Evolutionary conservation across 2,888 invertebrate genomes (phyloP).

Genomic region (Hirudinaria manillensis): DNA sequence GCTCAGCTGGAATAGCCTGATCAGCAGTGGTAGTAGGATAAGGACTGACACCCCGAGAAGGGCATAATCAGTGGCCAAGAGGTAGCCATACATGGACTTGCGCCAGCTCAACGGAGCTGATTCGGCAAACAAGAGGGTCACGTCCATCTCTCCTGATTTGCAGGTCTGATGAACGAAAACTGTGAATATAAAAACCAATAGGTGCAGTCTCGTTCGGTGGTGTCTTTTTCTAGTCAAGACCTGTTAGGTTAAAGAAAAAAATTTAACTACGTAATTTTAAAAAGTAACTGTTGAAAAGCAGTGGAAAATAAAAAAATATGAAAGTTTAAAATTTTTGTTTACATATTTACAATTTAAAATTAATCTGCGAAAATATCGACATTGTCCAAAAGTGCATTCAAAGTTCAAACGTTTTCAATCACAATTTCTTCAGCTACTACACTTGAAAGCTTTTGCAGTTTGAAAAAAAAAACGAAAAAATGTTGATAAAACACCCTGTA

Average conservation of each 20-base stretch:
- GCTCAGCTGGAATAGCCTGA: conserved; percentile 43
- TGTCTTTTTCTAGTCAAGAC: conserved; percentile 43
- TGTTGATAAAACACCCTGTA: too few species aligned
- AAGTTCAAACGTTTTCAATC: too few species aligned
- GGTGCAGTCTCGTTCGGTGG: conserved; percentile 40
- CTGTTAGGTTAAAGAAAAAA: background rate
- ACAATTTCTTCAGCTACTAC: too few species aligned
- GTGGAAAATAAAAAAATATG: too few species aligned
- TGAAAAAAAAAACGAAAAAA: too few species aligned
- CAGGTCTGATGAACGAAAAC: conserved; percentile 45
- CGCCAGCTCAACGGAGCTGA: conserved; percentile 49
- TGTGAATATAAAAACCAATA: conserved; percentile 44
- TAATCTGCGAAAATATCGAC: too few species aligned
- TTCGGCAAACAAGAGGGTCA: conserved; percentile 49
- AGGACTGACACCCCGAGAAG: conserved; percentile 49
- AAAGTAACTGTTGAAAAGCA: background rate
- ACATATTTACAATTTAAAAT: too few species aligned
- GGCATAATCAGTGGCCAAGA: conserved; percentile 51
- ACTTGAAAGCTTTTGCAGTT: too few species aligned
- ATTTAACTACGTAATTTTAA: background rate
- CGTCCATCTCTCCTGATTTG: conserved; percentile 52
- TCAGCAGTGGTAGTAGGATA: conserved; percentile 48
- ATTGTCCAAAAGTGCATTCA: too few species aligned
- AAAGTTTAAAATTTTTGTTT: too few species aligned
- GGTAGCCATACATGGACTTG: conserved; percentile 49